Base-by-base conservation (phyloP, 64 coral and sea anemone species). In the Dendrophyllia cribrosa region DNA sequence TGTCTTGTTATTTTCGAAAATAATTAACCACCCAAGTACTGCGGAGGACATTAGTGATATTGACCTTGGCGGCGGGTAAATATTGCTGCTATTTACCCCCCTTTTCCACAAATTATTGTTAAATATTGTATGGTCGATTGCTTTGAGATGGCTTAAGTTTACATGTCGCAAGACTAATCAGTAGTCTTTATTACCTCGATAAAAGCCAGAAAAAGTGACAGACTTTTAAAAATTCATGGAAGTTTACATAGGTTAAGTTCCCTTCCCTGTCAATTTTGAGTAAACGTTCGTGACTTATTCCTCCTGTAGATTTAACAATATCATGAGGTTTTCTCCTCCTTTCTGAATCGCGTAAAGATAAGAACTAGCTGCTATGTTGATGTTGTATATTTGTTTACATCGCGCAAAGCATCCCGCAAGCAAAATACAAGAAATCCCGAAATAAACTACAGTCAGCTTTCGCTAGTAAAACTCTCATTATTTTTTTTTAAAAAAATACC, bases 31-130 rank as follows among this genome's bases (percentile, higher is more conserved):
- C 9, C 20, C n/a, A 69, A 45, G 34, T 72, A 24, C 43, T 44
- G 70, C 9, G 8, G 10, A 72, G 2, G 24, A 45, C 43, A 45
- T 72, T 9, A 58, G 34, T 34, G 34, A 34, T 34, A 34, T 34
- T 72, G 70, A 72, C 70, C 70, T 45, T 72, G 70, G 26, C 70
- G 25, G 70, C 43, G 70, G 70, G 16, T 72, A 72, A 72, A 72
- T 72, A 45, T 72, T 14, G 2, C 11, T 13, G 13, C 24, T 72
- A 45, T 72, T 13, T 43, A 45, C 70, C 25, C 1, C 1, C 25
- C 21, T 4, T 14, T 44, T 72, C 70, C 26, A 3, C 0, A 43
- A 72, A 45, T 23, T 4, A 45, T 45, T 72, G 12, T 45, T 9
- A 15, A 64, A 64, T 64, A 19, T 64, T 64, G 61, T 17, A 4